Conservation (phyloP, 2,888 invertebrate species). For the Tachina grossa region DNA sequence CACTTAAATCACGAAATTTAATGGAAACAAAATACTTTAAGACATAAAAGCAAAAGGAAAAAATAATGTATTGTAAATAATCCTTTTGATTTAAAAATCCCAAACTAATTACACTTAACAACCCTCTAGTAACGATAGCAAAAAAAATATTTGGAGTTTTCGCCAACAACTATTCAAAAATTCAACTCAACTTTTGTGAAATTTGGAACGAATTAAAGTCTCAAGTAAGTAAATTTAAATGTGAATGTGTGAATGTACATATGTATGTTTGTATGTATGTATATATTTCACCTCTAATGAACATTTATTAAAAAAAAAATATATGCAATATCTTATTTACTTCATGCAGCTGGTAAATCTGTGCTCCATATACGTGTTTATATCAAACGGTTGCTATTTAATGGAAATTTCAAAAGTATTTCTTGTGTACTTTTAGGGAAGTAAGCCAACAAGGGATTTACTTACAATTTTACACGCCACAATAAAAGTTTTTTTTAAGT, state of each 20-base stretch:
- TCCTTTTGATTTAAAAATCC: background rate
- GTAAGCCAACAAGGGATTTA: background rate
- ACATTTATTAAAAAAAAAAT: constrained; percentile 10
- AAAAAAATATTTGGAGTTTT: background rate
- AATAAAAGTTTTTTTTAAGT: background rate
- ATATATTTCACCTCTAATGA: background rate
- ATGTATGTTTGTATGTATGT: too few species aligned
- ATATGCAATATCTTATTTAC: background rate
- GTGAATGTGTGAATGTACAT: too few species aligned
- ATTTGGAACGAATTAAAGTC: constrained; percentile 30
- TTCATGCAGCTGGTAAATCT: constrained; percentile 6
- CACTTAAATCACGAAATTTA: background rate
- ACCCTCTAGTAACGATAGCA: background rate
- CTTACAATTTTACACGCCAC: background rate
- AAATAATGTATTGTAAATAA: background rate
- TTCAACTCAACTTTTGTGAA: constrained; percentile 2
- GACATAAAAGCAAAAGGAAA: background rate
- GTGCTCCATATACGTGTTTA: background rate
- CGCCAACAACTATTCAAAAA: constrained; percentile 10
- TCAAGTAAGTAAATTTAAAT: constrained; percentile 43
- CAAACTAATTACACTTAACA: background rate
- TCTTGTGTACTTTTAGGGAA: constrained; percentile 32
- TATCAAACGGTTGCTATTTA: constrained; percentile 2
- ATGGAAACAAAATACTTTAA: constrained; percentile 11
- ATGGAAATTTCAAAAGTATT: background rate